Conservation (phyloP, 2,888 invertebrate species). For the Zhengitettix transpicula region DNA sequence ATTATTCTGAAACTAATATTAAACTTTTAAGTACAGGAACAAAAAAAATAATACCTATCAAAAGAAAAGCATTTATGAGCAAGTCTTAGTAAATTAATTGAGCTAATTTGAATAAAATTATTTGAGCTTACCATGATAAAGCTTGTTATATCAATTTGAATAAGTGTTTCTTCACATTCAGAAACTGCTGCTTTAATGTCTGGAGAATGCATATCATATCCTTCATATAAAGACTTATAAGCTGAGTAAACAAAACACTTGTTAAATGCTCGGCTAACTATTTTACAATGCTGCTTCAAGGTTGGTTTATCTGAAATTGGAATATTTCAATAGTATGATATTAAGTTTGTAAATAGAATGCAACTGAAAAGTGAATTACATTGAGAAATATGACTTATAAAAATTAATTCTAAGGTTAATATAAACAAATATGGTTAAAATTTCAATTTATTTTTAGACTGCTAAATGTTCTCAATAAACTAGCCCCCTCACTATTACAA, state of each 20-base stretch:
- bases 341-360: no score
- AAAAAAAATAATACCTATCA: neutral
- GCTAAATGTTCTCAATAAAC: no score
- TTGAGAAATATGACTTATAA: no score
- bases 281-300: slow-evolving; percentile 38
- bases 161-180: slow-evolving; percentile 47
- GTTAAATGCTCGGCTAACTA: slow-evolving; percentile 38
- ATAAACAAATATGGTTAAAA: no score
- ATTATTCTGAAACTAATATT: no score
- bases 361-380: no score
- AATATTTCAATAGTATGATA: no score
- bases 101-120: neutral
- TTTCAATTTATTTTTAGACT: no score
- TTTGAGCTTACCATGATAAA: slow-evolving; percentile 33
- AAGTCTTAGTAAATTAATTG: neutral
- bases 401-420: no score
- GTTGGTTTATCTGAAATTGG: slow-evolving; percentile 23
- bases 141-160: slow-evolving; percentile 51
- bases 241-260: slow-evolving; percentile 44
- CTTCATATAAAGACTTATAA: slow-evolving; percentile 41
- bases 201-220: slow-evolving; percentile 35
- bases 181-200: slow-evolving; percentile 54
- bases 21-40: neutral
- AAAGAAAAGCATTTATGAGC: neutral
- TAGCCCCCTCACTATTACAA: no score